Evolutionary conservation across 2,888 invertebrate genomes (phyloP), one percentile per base, ranked within the genome.

Genomic region (Scelioninae gen. 2): DNA sequence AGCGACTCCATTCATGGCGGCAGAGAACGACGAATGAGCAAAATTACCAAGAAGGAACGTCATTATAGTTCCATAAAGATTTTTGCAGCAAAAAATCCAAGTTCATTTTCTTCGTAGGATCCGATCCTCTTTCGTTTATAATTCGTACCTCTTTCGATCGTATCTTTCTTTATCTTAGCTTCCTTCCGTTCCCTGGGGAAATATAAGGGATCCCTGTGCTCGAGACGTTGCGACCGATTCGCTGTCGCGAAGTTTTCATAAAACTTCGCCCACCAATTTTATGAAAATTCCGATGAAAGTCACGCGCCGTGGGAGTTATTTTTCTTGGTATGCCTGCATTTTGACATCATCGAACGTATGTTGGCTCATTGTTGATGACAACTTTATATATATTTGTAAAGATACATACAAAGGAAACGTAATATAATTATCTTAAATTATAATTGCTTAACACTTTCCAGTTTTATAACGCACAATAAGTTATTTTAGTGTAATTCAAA

Each of bases 191-290:
- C 84, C 77, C 82, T 25, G 60, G 85, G 84, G 85, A 85, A 85
- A 85, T 84, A 85, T 84, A 81, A 82, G 79, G 75, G 68, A 81
- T 81, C 81, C 79, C 78, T 73, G 77, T 76, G 77, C 81, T 79
- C 76, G 74, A 78, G 78, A 79, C 77, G 76, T 76, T 35, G 73
- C 76, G 75, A 77, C 77, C 74, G 74, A 73, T 78, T 77, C 76
- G 78, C n/a, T n/a, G n/a, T n/a, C n/a, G n/a, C n/a, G n/a, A n/a
- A n/a, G n/a, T n/a, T n/a, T n/a, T n/a, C n/a, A n/a, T n/a, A 79
- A 83, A 84, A 82, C 83, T 83, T 81, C 80, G 74, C 77, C 78
- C 75, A 78, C 79, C 80, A 81, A 81, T 84, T 83, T 83, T 78
- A 74, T 76, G 64, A 69, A 80, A 78, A 79, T 77, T 82, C 81